Conservation (phyloP, 2,113 vertebrate genomes). For the Lampris megalopsis region DNA sequence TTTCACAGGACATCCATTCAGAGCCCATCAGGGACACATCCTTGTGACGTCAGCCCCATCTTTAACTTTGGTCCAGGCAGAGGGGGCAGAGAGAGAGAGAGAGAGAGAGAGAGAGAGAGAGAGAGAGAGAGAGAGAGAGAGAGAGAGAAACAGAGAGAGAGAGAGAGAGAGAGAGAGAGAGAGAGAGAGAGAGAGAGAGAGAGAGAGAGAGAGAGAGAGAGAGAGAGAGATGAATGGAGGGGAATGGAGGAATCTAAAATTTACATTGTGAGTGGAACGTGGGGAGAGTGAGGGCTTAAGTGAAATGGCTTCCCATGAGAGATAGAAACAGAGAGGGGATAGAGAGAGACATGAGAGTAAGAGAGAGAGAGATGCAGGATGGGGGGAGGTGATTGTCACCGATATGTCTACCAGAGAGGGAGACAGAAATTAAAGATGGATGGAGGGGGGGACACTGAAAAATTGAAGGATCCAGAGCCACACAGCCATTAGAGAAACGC, state of each 20-base stretch:
- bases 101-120: neutral
- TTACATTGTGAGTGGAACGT: slow-evolving; percentile 19
- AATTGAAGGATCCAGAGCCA: neutral
- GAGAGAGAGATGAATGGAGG: neutral
- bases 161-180: neutral
- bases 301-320: slow-evolving; percentile 52
- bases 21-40: slow-evolving; percentile 10
- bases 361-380: neutral
- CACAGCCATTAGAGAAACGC: slow-evolving; percentile 10
- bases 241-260: slow-evolving; percentile 26
- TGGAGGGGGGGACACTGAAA: slow-evolving; percentile 12
- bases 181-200: too few relatives aligned
- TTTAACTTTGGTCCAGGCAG: slow-evolving; percentile 30
- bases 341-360: neutral
- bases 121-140: neutral
- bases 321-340: neutral
- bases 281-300: slow-evolving; percentile 46
- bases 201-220: neutral
- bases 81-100: slow-evolving; percentile 23
- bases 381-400: slow-evolving; percentile 10
- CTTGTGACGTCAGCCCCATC: slow-evolving; percentile 41
- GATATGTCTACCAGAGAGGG: slow-evolving; percentile 15
- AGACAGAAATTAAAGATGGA: neutral
- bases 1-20: neutral
- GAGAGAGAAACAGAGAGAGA: slow-evolving; percentile 1